Base-by-base conservation (phyloP, 1,140 invertebrate species). In the Psix sp. region DNA sequence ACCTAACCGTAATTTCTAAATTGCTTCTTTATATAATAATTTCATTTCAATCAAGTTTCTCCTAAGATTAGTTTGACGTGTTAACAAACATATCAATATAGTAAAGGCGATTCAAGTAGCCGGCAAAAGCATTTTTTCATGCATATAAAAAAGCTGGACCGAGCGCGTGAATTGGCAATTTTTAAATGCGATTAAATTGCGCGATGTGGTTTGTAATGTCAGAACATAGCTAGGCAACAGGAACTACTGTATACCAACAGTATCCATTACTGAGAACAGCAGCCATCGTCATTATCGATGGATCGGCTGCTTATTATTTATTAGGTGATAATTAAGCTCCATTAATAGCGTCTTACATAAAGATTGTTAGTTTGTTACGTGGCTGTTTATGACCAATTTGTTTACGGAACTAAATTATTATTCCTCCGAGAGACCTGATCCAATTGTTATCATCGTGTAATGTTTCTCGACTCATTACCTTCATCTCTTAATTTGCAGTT, bases 181-280 rank as follows among this genome's bases (percentile, higher is more conserved):
- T 24, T 29, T n/a, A 29, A 29, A n/a, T 29, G 26, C 7, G 26
- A 29, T 10, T 10, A 29, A 29, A 29, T 10, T 29, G 26, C 26
- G 0, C 21, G 16, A 15, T 11, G n/a, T 15, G 57, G 66, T 62
- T 62, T 70, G 56, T 54, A 70, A 70, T 70, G 56, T 62, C 66
- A 70, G 49, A 46, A 52, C 36, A 21, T 36, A 52, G 11, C 46
- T 60, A 36, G 21, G 42, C 54, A 62, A 71, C 56, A 60, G 35
- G 48, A 60, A 70, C 57, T 56, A 24, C 56, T 70, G 49, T 49
- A 56, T n/a, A 43, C 57, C 60, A 71, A 17, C 20, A 70, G 18
- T 70, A 70, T 62, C 66, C 9, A 56, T 70, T 70, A 70, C 66
- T 62, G 66, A 54, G 66, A 70, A 70, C 56, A 18, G 38, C 11